phyloP scores from a whole-genome alignment of 2,113 vertebrate species.

The Mirza zaza region DNA sequence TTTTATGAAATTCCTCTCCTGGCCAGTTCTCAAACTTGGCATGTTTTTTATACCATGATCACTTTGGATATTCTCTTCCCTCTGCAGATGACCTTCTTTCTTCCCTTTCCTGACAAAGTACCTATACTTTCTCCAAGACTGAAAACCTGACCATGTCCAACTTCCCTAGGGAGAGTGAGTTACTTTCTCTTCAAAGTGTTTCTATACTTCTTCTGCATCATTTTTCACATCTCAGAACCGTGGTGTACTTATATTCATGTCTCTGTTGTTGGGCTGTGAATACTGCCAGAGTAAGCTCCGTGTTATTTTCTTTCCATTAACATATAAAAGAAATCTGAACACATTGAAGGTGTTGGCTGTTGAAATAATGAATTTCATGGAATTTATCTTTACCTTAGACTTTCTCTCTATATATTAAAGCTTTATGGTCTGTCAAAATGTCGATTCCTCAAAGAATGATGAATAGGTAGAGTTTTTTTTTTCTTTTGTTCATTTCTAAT shows the following conservation, averaged over 20 bases:
- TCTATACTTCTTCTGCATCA: background rate
- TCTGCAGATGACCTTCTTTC: background rate
- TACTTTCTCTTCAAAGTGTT: background rate
- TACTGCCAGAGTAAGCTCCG: background rate
- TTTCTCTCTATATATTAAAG: background rate
- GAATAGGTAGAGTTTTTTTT: background rate
- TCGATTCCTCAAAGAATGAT: background rate
- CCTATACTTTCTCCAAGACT: background rate
- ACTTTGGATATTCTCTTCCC: background rate
- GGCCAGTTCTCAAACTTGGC: background rate
- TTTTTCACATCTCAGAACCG: background rate
- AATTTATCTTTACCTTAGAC: background rate
- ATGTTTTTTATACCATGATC: background rate
- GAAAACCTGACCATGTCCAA: background rate
- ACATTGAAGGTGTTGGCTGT: background rate
- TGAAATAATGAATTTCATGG: slow-evolving; percentile 8
- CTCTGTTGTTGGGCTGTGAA: background rate
- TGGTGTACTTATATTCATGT: background rate
- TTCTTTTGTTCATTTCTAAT: background rate
- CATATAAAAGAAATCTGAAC: background rate
- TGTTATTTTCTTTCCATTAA: background rate
- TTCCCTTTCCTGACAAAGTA: background rate
- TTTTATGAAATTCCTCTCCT: background rate
- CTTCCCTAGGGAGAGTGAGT: background rate
- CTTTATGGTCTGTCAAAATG: background rate